These are phyloP conservation scores for Drymodes brunneopygia DNA, from an alignment of 2,113 vertebrate species.

Conservation along the genomic window DNA sequence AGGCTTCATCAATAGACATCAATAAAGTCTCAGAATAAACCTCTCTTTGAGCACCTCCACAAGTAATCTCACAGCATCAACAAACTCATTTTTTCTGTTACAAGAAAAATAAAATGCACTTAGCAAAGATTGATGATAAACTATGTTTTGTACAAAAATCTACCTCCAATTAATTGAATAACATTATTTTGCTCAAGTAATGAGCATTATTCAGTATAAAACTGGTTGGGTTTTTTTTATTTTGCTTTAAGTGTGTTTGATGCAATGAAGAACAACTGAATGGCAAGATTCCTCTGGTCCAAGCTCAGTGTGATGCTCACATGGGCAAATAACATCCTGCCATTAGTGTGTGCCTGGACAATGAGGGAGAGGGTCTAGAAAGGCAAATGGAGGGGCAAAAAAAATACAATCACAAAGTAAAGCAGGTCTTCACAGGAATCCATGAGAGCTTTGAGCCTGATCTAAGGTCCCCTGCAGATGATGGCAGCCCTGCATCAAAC, in stretches of 20 bases:
- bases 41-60: background rate
- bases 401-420: background rate
- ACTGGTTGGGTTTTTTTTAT: background rate
- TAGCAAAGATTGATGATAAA: background rate
- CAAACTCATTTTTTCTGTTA: background rate
- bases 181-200: background rate
- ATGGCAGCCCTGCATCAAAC: background rate
- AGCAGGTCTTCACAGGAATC: background rate
- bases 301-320: background rate
- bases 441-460: background rate
- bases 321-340: background rate
- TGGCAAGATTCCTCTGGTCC: background rate
- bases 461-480: background rate
- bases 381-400: accelerated
- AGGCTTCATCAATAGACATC: background rate
- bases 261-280: background rate
- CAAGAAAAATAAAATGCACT: background rate
- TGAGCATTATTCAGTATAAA: background rate
- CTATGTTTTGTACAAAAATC: background rate
- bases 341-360: background rate
- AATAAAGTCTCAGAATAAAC: background rate
- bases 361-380: background rate
- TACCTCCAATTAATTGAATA: background rate
- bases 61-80: background rate
- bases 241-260: background rate